These are phyloP conservation scores for Zaprionus nigranus DNA, from an alignment of 1,140 invertebrate genomes.

Conservation along the genomic window DNA sequence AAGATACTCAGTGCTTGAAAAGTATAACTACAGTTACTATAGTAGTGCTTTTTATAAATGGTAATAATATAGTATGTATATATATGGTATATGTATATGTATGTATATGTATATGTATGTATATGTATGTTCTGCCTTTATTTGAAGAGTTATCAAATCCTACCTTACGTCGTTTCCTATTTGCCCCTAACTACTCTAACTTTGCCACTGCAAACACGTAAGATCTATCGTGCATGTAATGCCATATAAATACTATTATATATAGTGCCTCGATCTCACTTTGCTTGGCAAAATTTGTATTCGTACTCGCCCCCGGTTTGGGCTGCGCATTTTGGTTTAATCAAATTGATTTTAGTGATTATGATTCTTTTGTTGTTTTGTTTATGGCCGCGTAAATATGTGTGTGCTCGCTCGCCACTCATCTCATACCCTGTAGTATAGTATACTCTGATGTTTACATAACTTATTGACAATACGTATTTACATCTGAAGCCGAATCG, in stretches of 20 bases:
- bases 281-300: constrained; percentile 17
- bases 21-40: no score
- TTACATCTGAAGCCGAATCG: constrained; percentile 39
- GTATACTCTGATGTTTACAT: constrained; percentile 70
- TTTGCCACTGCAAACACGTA: not conserved
- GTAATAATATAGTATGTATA: no score
- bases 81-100: no score
- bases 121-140: not conserved
- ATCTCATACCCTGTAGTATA: constrained; percentile 1
- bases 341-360: constrained; percentile 74
- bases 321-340: constrained; percentile 66
- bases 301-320: constrained; percentile 9
- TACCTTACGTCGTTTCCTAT: not conserved
- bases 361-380: constrained; percentile 70
- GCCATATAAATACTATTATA: not conserved
- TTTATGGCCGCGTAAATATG: constrained; percentile 78
- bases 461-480: constrained; percentile 74
- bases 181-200: not conserved
- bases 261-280: constrained; percentile 6
- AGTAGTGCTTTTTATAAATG: no score
- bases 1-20: no score
- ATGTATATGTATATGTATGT: no score
- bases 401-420: not conserved
- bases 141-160: not conserved
- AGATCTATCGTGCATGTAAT: not conserved